phyloP scores from a whole-genome alignment of 2,113 vertebrate species.

The Melospiza melodia region DNA sequence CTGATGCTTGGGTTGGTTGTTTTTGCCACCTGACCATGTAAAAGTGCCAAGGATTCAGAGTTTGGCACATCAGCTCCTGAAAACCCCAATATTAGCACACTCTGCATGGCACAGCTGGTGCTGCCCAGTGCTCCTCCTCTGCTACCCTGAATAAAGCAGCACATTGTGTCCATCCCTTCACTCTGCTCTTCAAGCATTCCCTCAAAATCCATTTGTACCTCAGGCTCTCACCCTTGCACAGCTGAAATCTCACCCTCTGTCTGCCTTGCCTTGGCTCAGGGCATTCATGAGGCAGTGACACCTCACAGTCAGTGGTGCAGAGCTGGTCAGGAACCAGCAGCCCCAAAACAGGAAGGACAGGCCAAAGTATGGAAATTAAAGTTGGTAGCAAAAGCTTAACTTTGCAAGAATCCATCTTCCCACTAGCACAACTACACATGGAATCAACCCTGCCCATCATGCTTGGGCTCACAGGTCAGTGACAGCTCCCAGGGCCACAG shows the following conservation, averaged over 20 bases:
- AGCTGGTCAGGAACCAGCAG: not conserved
- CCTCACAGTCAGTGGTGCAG: not conserved
- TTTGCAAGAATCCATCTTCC: not conserved
- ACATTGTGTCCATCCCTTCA: not conserved
- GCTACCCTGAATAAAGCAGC: not conserved
- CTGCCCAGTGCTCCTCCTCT: not conserved
- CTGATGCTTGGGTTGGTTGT: not conserved
- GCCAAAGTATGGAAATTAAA: not conserved
- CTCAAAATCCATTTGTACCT: not conserved
- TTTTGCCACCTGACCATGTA: not conserved
- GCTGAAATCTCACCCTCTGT: not conserved
- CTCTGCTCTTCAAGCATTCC: not conserved
- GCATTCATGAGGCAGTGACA: not conserved
- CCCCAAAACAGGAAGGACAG: not conserved
- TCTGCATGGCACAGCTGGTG: not conserved
- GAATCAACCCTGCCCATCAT: not conserved
- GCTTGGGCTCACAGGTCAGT: not conserved
- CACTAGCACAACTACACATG: not conserved
- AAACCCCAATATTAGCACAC: fast-evolving
- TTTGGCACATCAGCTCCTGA: not conserved
- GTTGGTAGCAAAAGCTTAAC: not conserved
- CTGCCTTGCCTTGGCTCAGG: not conserved
- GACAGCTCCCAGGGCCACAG: not conserved
- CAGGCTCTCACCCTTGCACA: not conserved
- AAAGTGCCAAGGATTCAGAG: not conserved